Conservation (phyloP, 2,888 invertebrate genomes). For the Hypolimnas misippus region DNA sequence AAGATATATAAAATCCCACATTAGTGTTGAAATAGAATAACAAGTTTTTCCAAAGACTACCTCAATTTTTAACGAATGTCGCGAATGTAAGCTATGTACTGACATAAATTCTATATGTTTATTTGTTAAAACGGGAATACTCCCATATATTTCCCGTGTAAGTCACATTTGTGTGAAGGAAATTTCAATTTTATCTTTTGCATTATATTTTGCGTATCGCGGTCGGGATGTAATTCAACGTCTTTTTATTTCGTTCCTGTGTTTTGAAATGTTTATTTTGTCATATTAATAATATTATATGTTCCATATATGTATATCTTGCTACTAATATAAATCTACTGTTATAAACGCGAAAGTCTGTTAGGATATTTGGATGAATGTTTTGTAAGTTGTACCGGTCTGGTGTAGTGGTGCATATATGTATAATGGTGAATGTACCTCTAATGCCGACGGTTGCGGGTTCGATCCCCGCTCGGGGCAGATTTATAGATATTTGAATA, state of each 20-base stretch:
- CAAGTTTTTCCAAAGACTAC: neutral
- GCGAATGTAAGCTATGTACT: neutral
- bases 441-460: too few relatives aligned
- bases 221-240: neutral
- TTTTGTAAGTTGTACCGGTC: too few relatives aligned
- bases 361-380: too few relatives aligned
- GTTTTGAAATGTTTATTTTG: neutral
- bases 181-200: neutral
- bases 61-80: neutral
- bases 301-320: too few relatives aligned
- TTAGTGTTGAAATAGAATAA: too few relatives aligned
- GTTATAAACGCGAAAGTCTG: too few relatives aligned
- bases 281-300: neutral
- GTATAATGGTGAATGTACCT: too few relatives aligned
- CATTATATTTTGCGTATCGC: neutral
- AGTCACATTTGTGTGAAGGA: neutral
- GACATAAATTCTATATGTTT: neutral
- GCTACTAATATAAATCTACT: too few relatives aligned
- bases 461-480: too few relatives aligned
- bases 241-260: neutral
- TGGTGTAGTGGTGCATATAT: too few relatives aligned
- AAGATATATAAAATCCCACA: too few relatives aligned
- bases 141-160: neutral
- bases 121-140: neutral
- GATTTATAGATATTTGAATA: too few relatives aligned